phyloP scores from a whole-genome alignment of 2,888 invertebrate species.

The Trachelus troglodyta region DNA sequence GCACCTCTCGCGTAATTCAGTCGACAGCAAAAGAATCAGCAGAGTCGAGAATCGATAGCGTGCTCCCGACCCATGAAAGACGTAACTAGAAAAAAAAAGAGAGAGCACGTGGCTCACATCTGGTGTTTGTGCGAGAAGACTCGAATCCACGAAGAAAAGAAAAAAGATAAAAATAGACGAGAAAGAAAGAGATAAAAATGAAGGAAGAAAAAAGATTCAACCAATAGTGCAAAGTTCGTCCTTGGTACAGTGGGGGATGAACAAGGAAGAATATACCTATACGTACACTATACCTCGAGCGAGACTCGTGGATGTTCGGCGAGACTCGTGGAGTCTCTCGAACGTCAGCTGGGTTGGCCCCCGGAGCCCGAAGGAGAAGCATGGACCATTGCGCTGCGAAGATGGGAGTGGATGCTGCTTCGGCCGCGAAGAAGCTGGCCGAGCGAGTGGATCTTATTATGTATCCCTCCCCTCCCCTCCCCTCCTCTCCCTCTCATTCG shows the following conservation, averaged over 20 bases:
- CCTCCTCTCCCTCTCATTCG: background rate
- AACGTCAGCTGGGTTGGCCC: background rate
- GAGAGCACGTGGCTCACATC: slow-evolving; percentile 34
- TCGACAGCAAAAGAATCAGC: background rate
- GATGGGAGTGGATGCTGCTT: background rate
- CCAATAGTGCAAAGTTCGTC: slow-evolving; percentile 16
- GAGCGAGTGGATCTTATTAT: background rate
- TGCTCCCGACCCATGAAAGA: background rate
- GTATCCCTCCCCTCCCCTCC: background rate
- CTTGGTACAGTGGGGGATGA: background rate
- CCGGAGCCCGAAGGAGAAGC: background rate
- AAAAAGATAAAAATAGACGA: slow-evolving; percentile 1
- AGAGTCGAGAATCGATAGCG: background rate
- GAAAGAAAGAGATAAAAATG: slow-evolving; percentile 2
- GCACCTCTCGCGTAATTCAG: background rate
- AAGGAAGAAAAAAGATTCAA: background rate
- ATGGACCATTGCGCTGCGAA: background rate
- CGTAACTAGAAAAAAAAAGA: slow-evolving; percentile 9
- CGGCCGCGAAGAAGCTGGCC: background rate
- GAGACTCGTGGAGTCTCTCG: background rate
- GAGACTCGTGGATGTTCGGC: background rate
- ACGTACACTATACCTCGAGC: background rate
- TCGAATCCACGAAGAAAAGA: background rate
- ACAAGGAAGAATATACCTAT: background rate
- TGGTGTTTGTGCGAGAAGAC: slow-evolving; percentile 22